These are phyloP conservation scores for Protonemura montana DNA, from an alignment of 2,888 invertebrate genomes.

Conservation along the genomic window DNA sequence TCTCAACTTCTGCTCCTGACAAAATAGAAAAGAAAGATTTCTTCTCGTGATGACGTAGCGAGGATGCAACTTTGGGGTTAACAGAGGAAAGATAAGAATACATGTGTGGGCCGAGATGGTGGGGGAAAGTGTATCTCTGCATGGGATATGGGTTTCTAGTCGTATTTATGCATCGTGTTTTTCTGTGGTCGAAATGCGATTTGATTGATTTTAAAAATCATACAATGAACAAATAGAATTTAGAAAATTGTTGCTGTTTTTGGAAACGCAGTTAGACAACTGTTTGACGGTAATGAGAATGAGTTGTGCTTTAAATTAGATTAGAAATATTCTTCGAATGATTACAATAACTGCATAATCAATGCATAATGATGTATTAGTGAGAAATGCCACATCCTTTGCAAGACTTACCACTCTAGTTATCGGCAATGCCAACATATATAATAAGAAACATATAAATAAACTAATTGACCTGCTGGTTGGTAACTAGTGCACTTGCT, in stretches of 20 bases:
- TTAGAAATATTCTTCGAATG: background rate
- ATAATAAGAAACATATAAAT: background rate
- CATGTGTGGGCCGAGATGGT: background rate
- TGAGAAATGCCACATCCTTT: background rate
- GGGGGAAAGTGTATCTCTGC: background rate
- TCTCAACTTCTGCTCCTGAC: background rate
- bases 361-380: background rate
- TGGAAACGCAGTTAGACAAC: background rate
- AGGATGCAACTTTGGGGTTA: slow-evolving; percentile 12
- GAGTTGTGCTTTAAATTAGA: background rate
- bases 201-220: background rate
- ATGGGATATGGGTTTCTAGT: background rate
- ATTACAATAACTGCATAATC: background rate
- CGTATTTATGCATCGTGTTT: background rate
- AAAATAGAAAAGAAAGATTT: background rate
- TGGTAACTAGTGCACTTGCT: background rate
- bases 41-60: background rate
- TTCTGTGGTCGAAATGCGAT: background rate
- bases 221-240: background rate
- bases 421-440: background rate
- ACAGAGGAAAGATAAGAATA: background rate
- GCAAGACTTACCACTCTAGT: background rate
- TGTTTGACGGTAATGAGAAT: background rate
- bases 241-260: background rate
- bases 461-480: background rate